These are phyloP conservation scores for Clinocottus analis DNA, from an alignment of 2,113 vertebrate genomes.

Conservation along the genomic window DNA sequence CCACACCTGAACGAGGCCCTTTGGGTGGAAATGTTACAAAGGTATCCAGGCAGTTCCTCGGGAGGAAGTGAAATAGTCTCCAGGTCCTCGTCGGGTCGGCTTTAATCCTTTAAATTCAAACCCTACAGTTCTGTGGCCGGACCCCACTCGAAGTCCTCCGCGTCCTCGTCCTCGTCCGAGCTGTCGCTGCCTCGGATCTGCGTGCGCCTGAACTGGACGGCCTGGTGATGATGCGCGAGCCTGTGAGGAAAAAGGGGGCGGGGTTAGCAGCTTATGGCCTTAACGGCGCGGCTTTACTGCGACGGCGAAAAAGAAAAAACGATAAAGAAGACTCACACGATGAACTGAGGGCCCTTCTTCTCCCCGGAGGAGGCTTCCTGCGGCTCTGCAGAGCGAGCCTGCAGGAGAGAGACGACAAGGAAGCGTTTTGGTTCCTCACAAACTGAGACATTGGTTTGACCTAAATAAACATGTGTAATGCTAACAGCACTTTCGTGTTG, in stretches of 20 bases:
- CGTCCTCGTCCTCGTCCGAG: slow-evolving; percentile 82
- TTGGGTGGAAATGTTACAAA: not conserved
- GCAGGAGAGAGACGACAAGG: slow-evolving; percentile 23
- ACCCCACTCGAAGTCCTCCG: slow-evolving; percentile 89
- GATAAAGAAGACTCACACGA: slow-evolving; percentile 82
- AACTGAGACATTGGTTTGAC: not conserved
- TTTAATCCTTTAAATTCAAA: not conserved
- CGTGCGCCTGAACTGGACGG: slow-evolving; percentile 87
- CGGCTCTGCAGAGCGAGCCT: slow-evolving; percentile 74
- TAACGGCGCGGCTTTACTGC: not conserved
- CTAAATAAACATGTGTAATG: not conserved
- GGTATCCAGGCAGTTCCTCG: slow-evolving; percentile 2
- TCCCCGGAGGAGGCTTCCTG: slow-evolving; percentile 51
- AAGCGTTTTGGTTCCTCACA: not conserved
- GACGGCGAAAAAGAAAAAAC: not conserved
- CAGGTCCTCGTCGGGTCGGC: not conserved
- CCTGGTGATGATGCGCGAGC: slow-evolving; percentile 87
- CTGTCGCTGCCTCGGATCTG: slow-evolving; percentile 87
- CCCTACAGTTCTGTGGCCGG: slow-evolving; percentile 93
- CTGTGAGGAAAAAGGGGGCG: slow-evolving; percentile 64
- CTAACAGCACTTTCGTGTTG: not conserved
- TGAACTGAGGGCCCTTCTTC: slow-evolving; percentile 72
- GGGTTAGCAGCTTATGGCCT: not conserved
- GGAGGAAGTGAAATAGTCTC: not conserved
- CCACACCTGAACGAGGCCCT: not conserved